Percentiles rank a stretch among this genome's conserved stretches.
Conservation (phyloP, 2,797 vertebrate genomes). For the Leptatherina wallacei region DNA sequence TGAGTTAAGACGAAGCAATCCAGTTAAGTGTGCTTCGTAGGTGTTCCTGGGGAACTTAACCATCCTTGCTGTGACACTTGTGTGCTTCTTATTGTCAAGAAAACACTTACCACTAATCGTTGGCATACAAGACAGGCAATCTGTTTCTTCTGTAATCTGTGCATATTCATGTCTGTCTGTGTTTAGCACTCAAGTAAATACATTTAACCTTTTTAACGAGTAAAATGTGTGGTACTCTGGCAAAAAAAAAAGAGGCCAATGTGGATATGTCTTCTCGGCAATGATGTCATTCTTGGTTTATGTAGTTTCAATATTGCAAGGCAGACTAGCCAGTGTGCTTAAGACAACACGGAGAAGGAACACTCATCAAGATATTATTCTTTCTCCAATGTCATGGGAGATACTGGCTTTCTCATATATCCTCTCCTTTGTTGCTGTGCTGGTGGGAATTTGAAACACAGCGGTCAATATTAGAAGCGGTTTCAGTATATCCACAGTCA, state of each 20-base stretch:
- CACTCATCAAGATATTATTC: slow-evolving; percentile 68
- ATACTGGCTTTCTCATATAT: slow-evolving; percentile 57
- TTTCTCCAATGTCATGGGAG: slow-evolving; percentile 63
- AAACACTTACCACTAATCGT: slow-evolving; percentile 59
- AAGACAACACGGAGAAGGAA: slow-evolving; percentile 63
- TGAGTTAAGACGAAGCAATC: slow-evolving; percentile 56
- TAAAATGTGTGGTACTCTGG: slow-evolving; percentile 5
- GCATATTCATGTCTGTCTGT: slow-evolving; percentile 22
- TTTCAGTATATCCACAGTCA: slow-evolving; percentile 35
- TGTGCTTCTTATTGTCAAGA: slow-evolving; percentile 45
- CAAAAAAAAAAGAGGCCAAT: slow-evolving; percentile 16
- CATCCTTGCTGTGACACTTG: slow-evolving; percentile 40
- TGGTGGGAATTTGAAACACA: slow-evolving; percentile 61
- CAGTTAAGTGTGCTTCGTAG: slow-evolving; percentile 71
- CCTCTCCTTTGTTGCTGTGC: slow-evolving; percentile 51
- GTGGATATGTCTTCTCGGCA: slow-evolving; percentile 16
- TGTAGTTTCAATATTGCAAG: slow-evolving; percentile 52
- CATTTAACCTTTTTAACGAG: slow-evolving; percentile 19
- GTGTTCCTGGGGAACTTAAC: slow-evolving; percentile 60
- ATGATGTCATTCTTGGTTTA: slow-evolving; percentile 57
- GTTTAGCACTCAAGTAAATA: background rate
- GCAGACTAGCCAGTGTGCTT: slow-evolving; percentile 50
- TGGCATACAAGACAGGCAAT: slow-evolving; percentile 61
- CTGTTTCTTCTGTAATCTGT: slow-evolving; percentile 28
- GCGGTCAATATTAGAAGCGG: slow-evolving; percentile 47